A percentile compares a stretch with the other conserved stretches of the same genome.
phyloP scores from a whole-genome alignment of 2,888 invertebrate species.

The Tenthredo livida region DNA sequence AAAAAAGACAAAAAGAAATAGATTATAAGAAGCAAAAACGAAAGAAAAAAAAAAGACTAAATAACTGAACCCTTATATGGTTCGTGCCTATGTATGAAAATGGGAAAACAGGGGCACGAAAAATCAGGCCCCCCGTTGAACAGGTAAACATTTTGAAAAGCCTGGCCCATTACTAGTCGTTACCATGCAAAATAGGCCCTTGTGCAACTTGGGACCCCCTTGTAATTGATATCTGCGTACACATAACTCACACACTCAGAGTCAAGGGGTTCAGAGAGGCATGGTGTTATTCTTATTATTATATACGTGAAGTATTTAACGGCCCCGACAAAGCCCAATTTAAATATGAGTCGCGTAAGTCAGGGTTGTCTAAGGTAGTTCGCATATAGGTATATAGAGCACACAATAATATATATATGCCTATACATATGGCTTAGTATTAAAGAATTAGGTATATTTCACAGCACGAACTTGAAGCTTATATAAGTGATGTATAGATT shows the following conservation, averaged over 20 bases:
- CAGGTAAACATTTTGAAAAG: constrained; percentile 55
- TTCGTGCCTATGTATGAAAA: constrained; percentile 28
- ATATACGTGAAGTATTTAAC: constrained; percentile 42
- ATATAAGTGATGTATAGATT: not conserved
- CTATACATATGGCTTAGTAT: not conserved
- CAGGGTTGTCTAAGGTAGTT: constrained; percentile 3
- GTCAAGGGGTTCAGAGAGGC: constrained; percentile 45
- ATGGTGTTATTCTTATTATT: constrained; percentile 40
- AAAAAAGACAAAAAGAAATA: constrained; percentile 4
- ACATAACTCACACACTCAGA: constrained; percentile 43
- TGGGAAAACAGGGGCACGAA: constrained; percentile 41
- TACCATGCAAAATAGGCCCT: constrained; percentile 47
- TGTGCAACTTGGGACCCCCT: constrained; percentile 25
- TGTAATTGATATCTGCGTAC: constrained; percentile 52
- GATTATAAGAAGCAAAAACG: not conserved
- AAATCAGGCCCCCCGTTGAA: constrained; percentile 50
- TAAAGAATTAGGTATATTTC: constrained; percentile 4
- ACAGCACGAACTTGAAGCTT: not conserved
- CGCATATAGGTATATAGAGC: not conserved
- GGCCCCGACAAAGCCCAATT: constrained; percentile 44
- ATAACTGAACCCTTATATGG: constrained; percentile 20
- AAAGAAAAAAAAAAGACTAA: not conserved
- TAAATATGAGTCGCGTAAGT: constrained; percentile 38
- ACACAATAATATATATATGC: not conserved
- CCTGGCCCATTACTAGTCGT: constrained; percentile 42